phyloP scores from a whole-genome alignment of 2,113 vertebrate species.

The Paedocypris sp. region DNA sequence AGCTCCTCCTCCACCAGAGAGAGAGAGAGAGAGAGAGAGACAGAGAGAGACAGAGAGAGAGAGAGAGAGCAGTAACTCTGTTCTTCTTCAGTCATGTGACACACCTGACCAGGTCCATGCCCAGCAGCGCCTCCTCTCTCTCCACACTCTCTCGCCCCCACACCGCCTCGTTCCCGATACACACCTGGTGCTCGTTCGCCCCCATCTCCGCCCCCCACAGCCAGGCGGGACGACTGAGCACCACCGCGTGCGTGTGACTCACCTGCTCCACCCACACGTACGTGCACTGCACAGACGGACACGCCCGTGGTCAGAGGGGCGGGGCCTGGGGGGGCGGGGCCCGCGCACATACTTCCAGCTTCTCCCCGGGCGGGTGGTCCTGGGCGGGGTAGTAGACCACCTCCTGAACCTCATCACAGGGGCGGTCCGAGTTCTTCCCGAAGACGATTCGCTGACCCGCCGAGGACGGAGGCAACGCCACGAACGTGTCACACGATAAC shows the following conservation, averaged over 20 bases:
- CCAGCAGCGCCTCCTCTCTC: conserved; percentile 74
- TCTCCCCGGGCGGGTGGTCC: conserved; percentile 48
- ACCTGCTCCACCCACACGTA: conserved; percentile 80
- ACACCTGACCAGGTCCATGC: conserved; percentile 94
- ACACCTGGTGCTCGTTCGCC: conserved; percentile 87
- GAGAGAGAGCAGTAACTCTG: no score
- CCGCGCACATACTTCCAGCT: conserved; percentile 74
- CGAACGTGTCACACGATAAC: conserved; percentile 86
- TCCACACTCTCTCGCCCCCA: conserved; percentile 78
- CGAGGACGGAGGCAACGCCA: conserved; percentile 81
- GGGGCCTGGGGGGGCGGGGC: no score
- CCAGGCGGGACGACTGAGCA: conserved; percentile 91
- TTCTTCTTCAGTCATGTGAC: no score
- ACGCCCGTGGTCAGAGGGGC: no score
- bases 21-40: no score
- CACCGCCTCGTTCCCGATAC: conserved; percentile 92
- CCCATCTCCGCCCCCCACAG: conserved; percentile 98
- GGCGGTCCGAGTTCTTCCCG: conserved; percentile 91
- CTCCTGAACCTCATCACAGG: conserved; percentile 86
- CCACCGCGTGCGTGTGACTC: conserved; percentile 68
- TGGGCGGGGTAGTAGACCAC: conserved; percentile 69
- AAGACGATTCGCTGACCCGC: conserved; percentile 69
- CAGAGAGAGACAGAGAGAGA: no score
- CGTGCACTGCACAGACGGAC: conserved; percentile 67
- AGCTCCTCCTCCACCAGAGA: no score